A percentile compares a stretch with the other conserved stretches of the same genome.
Evolutionary conservation across 2,113 vertebrate genomes (phyloP).

Genomic region (Paramormyrops kingsleyae): DNA sequence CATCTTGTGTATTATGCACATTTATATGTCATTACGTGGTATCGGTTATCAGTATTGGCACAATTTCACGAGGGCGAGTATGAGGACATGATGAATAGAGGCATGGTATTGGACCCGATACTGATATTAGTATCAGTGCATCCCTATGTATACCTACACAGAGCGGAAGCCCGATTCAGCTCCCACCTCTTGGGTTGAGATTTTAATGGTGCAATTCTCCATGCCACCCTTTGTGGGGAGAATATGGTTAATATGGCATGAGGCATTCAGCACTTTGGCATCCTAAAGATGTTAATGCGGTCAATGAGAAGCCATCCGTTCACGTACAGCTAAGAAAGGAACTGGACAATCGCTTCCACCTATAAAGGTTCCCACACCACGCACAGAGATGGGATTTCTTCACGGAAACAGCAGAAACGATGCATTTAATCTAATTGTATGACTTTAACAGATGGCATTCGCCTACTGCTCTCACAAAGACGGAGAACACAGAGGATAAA

Average conservation of each 20-base stretch:
- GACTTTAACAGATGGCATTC: neutral
- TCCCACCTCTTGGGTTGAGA: neutral
- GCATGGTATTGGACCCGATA: neutral
- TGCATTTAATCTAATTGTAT: neutral
- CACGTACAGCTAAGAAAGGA: neutral
- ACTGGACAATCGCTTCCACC: neutral
- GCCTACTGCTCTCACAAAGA: neutral
- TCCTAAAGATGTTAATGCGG: neutral
- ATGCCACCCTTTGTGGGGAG: neutral
- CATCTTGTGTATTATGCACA: neutral
- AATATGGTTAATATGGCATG: neutral
- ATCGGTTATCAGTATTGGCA: neutral
- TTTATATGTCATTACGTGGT: no score
- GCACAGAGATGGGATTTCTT: neutral
- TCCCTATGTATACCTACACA: neutral
- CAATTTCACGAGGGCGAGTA: neutral
- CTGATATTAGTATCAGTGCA: neutral
- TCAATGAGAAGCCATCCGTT: neutral
- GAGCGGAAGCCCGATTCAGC: neutral
- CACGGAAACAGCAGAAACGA: neutral
- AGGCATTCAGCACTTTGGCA: neutral
- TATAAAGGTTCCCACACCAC: neutral
- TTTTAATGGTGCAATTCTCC: neutral
- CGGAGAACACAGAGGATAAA: neutral
- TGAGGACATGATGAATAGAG: neutral